phyloP scores from a whole-genome alignment of 1,140 invertebrate species.

The Lepidotrigona ventralis region DNA sequence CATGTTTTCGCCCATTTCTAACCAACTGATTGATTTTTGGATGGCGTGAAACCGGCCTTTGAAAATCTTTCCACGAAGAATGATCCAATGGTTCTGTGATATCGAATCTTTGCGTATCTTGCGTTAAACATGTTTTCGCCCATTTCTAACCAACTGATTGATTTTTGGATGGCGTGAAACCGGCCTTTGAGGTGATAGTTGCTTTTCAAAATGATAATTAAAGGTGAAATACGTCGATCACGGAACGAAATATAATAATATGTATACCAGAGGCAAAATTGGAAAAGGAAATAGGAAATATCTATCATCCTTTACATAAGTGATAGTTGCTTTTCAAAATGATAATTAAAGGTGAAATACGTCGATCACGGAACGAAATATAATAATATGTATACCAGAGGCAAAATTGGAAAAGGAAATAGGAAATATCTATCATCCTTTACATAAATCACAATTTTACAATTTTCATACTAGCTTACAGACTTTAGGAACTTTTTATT shows the following conservation, averaged over 20 bases:
- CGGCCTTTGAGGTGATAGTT: accelerated
- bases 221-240: not conserved
- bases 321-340: no score
- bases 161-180: not conserved
- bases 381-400: not conserved
- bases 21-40: not conserved
- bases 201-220: not conserved
- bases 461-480: no score
- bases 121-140: not conserved
- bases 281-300: no score
- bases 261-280: no score
- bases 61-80: not conserved
- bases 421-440: no score
- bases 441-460: no score
- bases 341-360: not conserved
- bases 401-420: no score
- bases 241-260: not conserved
- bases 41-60: not conserved
- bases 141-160: not conserved
- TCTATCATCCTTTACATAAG: no score
- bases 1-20: not conserved
- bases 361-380: not conserved
- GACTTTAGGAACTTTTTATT: no score
- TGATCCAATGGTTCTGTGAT: not conserved
- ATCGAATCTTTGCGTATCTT: no score